phyloP scores from a whole-genome alignment of 2,113 vertebrate species.

The Mastomys natalensis region DNA sequence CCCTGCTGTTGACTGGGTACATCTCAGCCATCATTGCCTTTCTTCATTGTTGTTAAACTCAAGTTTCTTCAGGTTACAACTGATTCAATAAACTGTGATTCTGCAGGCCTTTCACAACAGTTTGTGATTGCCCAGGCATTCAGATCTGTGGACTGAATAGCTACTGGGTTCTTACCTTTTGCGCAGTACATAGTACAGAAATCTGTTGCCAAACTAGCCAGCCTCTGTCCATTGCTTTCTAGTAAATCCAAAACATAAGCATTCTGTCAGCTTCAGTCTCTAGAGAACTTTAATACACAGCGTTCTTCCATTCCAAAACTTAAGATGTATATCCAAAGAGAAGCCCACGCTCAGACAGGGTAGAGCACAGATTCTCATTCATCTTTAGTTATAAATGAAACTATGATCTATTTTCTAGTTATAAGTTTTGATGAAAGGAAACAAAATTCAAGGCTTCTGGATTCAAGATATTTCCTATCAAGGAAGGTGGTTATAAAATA shows the following conservation, averaged over 20 bases:
- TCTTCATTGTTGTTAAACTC: background rate
- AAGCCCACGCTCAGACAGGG: conserved; percentile 20
- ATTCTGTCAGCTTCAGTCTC: background rate
- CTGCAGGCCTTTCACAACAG: background rate
- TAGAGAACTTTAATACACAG: background rate
- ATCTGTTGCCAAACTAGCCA: background rate
- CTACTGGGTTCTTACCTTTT: background rate
- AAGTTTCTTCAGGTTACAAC: background rate
- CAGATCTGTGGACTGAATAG: background rate
- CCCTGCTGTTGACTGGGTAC: background rate
- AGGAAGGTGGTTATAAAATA: conserved; percentile 20
- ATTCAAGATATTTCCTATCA: conserved; percentile 16
- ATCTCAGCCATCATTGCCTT: background rate
- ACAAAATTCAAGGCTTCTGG: conserved; percentile 28
- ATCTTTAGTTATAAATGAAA: conserved; percentile 52
- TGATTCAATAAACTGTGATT: background rate
- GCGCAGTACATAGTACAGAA: background rate
- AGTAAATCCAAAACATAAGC: background rate
- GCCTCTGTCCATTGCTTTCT: background rate
- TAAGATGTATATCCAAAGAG: conserved; percentile 5
- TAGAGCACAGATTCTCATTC: conserved; percentile 31
- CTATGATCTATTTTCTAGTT: conserved; percentile 58
- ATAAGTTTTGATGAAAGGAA: conserved; percentile 48
- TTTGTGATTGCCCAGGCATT: background rate
- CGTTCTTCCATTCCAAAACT: background rate